A percentile compares a stretch with the other conserved stretches of the same genome.
These are phyloP conservation scores for Pelochelys cantorii DNA, from an alignment of 2,797 vertebrate genomes.

Conservation along the genomic window DNA sequence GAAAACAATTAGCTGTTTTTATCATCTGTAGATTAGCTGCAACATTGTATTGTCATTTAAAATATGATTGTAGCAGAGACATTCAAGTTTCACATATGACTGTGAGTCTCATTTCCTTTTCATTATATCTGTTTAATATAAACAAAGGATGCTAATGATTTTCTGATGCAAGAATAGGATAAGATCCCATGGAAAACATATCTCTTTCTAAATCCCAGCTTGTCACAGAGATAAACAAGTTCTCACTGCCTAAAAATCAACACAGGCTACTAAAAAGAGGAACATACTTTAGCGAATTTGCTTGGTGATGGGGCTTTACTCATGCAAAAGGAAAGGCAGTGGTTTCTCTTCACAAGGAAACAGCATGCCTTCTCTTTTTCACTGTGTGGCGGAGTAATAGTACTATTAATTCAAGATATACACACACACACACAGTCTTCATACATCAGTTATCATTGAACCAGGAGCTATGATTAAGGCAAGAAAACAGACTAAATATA, in stretches of 20 bases:
- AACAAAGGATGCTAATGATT: slow-evolving; percentile 74
- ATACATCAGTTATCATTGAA: background rate
- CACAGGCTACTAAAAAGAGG: background rate
- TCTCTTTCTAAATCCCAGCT: background rate
- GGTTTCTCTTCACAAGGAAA: background rate
- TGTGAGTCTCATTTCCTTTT: slow-evolving; percentile 75
- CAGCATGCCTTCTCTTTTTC: background rate
- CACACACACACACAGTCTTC: background rate
- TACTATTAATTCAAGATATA: background rate
- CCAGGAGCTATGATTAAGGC: background rate
- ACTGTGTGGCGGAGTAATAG: background rate
- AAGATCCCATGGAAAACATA: background rate
- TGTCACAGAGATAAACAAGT: background rate
- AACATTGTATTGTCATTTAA: slow-evolving; percentile 79
- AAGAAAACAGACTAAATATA: background rate
- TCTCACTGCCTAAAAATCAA: background rate
- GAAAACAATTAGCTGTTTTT: slow-evolving; percentile 83
- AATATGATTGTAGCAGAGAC: slow-evolving; percentile 69
- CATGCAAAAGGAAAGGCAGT: background rate
- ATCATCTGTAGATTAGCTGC: slow-evolving; percentile 52
- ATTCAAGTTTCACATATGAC: slow-evolving; percentile 59
- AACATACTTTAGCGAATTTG: background rate
- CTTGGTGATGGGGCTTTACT: fast-evolving
- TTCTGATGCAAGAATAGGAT: slow-evolving; percentile 63
- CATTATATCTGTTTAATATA: slow-evolving; percentile 60